phyloP scores from a whole-genome alignment of 1,140 invertebrate species.

The Pantala flavescens region DNA sequence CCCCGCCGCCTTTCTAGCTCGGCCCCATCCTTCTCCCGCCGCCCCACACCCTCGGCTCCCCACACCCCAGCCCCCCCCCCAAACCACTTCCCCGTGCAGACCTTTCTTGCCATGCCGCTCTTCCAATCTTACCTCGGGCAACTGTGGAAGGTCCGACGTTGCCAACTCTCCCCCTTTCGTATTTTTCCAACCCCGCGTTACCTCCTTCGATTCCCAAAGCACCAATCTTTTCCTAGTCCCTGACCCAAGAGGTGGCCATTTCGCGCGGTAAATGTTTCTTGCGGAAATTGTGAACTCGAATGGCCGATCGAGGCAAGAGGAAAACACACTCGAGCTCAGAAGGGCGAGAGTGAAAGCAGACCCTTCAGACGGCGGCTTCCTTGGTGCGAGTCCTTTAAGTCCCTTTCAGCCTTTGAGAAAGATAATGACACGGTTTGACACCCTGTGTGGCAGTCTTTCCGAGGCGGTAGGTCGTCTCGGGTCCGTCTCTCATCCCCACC shows the following conservation, averaged over 20 bases:
- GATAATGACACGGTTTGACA: constrained; percentile 5
- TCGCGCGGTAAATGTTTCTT: background rate
- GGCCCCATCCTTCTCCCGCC: constrained; percentile 27
- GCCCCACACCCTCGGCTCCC: constrained; percentile 18
- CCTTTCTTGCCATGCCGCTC: background rate
- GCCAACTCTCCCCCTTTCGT: constrained; percentile 20
- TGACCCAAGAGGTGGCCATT: background rate
- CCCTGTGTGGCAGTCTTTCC: constrained; percentile 7
- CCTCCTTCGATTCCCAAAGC: background rate
- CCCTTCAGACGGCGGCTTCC: background rate
- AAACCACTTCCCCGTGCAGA: background rate
- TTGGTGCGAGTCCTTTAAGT: background rate
- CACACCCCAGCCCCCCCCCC: constrained; percentile 17
- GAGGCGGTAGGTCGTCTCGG: background rate
- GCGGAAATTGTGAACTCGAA: background rate
- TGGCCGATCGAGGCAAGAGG: background rate
- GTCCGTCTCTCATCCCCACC: background rate
- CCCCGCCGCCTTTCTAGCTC: constrained; percentile 20
- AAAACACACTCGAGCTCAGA: background rate
- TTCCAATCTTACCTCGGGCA: background rate
- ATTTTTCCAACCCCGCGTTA: constrained; percentile 32
- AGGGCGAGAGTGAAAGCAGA: background rate
- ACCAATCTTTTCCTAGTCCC: background rate
- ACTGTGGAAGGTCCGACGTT: background rate
- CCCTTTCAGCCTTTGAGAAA: background rate